These are phyloP conservation scores for Grammomys surdaster DNA, from an alignment of 2,113 vertebrate species.

Conservation along the genomic window DNA sequence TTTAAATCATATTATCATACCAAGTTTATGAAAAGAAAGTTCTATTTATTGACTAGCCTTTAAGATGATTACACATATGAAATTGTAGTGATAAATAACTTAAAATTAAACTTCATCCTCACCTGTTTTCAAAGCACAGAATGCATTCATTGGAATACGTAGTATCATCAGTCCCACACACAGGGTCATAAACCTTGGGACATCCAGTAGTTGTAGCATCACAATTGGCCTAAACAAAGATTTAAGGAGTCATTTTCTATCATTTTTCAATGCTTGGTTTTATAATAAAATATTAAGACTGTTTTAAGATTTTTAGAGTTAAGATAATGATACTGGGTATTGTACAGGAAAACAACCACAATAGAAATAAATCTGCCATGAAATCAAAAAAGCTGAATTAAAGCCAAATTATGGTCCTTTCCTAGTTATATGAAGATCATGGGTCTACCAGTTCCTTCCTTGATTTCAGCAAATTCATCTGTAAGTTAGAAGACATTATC, in stretches of 20 bases:
- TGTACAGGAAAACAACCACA: not conserved
- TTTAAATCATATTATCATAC: not conserved
- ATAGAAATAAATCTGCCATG: not conserved
- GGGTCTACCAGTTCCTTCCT: not conserved
- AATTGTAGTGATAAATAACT: not conserved
- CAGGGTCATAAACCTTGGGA: conserved; percentile 55
- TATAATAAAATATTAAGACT: conserved; percentile 19
- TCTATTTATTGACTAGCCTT: not conserved
- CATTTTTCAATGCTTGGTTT: not conserved
- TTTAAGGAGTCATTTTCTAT: conserved; percentile 22
- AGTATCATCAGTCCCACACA: conserved; percentile 74
- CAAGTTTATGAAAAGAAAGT: not conserved
- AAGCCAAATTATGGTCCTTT: not conserved
- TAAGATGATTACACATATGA: not conserved
- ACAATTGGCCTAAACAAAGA: conserved; percentile 66
- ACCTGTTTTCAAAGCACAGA: conserved; percentile 70
- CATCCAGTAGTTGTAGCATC: not conserved
- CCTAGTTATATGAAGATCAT: not conserved
- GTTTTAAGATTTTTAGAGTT: not conserved
- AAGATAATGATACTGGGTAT: not conserved
- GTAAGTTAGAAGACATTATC: not conserved
- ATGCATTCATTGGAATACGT: conserved; percentile 65
- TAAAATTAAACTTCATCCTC: conserved; percentile 53
- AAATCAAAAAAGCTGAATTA: not conserved
- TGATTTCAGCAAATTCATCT: not conserved